Conservation (phyloP, 2,113 vertebrate genomes). For the Pristiophorus japonicus region DNA sequence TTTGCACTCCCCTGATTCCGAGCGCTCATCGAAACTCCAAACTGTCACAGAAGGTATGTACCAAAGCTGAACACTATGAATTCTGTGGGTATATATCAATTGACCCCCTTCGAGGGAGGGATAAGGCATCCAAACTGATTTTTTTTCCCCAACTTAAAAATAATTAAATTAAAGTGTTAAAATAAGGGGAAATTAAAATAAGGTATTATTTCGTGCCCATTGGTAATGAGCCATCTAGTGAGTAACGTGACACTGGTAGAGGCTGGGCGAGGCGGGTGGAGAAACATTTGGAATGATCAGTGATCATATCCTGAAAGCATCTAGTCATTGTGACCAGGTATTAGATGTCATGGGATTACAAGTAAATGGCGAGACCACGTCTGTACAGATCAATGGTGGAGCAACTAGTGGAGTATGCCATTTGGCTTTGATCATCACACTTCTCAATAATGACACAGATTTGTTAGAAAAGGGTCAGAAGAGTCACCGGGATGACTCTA, state of each 20-base stretch:
- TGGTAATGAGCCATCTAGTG: background rate
- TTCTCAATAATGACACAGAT: background rate
- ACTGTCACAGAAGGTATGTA: conserved; percentile 87
- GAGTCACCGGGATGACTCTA: background rate
- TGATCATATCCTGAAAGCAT: background rate
- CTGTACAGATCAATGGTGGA: background rate
- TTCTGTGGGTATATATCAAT: background rate
- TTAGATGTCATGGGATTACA: background rate
- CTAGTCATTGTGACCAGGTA: background rate
- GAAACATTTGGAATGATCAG: no score
- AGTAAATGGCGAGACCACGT: background rate
- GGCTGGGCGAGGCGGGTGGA: no score
- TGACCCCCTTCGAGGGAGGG: background rate
- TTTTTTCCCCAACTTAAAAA: background rate
- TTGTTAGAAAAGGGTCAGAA: background rate
- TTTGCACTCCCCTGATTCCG: conserved; percentile 93
- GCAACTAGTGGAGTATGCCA: background rate
- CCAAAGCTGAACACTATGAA: background rate
- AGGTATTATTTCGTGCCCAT: no score
- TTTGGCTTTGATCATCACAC: background rate
- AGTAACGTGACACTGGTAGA: background rate
- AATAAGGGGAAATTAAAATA: background rate
- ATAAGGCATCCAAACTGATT: background rate
- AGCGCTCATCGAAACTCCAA: conserved; percentile 90
- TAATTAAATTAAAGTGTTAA: background rate